Conservation (phyloP, 2,888 invertebrate species). For the Branchipolynoe longqiensis region DNA sequence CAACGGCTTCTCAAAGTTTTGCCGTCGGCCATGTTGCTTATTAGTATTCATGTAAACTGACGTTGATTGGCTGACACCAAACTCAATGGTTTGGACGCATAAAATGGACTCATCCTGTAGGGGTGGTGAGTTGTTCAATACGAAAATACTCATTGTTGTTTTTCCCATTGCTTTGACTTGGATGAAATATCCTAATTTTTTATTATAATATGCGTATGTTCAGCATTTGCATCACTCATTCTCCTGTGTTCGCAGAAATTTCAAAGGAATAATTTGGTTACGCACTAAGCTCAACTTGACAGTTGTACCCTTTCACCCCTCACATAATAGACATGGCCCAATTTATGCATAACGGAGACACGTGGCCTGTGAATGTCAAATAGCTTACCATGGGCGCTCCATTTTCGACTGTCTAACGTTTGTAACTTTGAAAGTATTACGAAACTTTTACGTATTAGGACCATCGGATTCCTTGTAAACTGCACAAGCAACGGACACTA, state of each 20-base stretch:
- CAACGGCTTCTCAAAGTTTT: slow-evolving; percentile 32
- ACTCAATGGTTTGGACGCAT: background rate
- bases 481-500: background rate
- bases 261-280: background rate
- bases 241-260: background rate
- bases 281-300: background rate
- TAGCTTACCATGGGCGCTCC: slow-evolving; percentile 30
- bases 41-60: slow-evolving; percentile 22
- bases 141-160: background rate
- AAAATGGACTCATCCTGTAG: background rate
- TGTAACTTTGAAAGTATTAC: background rate
- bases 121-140: background rate
- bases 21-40: slow-evolving; percentile 40
- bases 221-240: background rate
- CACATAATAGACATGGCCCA: slow-evolving; percentile 7
- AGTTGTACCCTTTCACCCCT: slow-evolving; percentile 32
- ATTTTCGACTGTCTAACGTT: slow-evolving; percentile 29
- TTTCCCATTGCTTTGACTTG: too few species aligned
- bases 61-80: slow-evolving; percentile 7
- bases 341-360: slow-evolving; percentile 59
- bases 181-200: too few species aligned
- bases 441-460: background rate
- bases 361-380: slow-evolving; percentile 58
- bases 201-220: too few species aligned
- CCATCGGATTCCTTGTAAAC: background rate